Evolutionary conservation across 2,113 vertebrate species (phyloP), one percentile per base, ranked within the genome.

Genomic region (Fregata magnificens): DNA sequence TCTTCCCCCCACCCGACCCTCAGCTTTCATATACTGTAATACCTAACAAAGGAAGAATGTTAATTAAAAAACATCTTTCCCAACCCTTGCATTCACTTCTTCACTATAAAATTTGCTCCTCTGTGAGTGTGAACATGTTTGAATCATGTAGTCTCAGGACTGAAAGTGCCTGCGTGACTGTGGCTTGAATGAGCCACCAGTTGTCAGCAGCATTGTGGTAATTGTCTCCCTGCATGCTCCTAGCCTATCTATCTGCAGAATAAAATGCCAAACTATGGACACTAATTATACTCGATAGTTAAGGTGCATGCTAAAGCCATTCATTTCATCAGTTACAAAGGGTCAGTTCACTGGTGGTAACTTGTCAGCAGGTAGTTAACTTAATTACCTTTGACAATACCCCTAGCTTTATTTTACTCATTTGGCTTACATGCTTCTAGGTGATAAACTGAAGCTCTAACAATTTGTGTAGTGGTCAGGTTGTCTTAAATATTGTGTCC

Each of bases 211-310:
- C 66, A 7, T 3, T 16, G 34, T 70, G 61, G 34, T 29, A 55
- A 14, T 26, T 29, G 21, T 44, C 25, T 38, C 16, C 32, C 63
- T 2, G 8, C 18, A 9, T 0, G 1, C 38, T 71, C 56, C 70
- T 61, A 19, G 32, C 36, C 36, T 47, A 0, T 80, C 9, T 36
- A 0, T 83, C 77, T 73, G 44, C 49, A 86, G 52, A 88, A 47
- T 52, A 42, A 47, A 92, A 40, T 0, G 0, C n/a, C 29, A 0
- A 66, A 80, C 16, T 52, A 29, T 11, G 16, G n/a, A 38, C 21
- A 7, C 19, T 70, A 40, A 45, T 74, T 84, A 84, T 15, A 55
- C 44, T 53, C 4, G 1, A 1, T 84, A 42, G 66, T 87, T 73
- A 24, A 77, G 55, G 8, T 50, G 20, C 36, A 10, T 42, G n/a